These are phyloP conservation scores for Calcarius ornatus DNA, from an alignment of 2,113 vertebrate species.

Conservation along the genomic window DNA sequence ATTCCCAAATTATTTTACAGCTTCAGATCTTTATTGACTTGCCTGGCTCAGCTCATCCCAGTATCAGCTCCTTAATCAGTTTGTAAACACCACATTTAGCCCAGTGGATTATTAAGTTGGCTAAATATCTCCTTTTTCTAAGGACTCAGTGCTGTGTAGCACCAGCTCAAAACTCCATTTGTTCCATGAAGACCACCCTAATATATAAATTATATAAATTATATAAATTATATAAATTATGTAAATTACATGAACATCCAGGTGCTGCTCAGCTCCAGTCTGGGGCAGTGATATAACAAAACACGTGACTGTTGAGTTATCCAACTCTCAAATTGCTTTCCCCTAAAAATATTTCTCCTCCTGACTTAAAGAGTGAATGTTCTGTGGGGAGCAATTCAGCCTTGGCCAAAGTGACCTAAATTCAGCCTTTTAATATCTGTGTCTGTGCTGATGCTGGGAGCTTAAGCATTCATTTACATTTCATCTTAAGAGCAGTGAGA, in stretches of 20 bases:
- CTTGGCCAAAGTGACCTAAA: neutral
- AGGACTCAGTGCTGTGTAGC: neutral
- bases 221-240: too few species aligned
- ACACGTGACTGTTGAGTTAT: neutral
- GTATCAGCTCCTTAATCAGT: neutral
- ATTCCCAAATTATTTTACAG: neutral
- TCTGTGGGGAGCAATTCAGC: neutral
- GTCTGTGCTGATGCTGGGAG: neutral
- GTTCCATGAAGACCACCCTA: neutral
- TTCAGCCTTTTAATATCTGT: neutral
- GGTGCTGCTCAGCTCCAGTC: neutral
- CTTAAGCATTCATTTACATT: conserved; percentile 3
- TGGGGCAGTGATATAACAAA: neutral
- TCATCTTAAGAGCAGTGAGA: neutral
- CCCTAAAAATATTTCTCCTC: neutral
- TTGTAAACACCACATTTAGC: neutral
- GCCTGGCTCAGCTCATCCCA: neutral
- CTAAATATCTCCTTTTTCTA: neutral
- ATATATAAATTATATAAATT: neutral
- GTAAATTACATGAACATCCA: neutral
- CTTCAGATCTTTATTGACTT: neutral
- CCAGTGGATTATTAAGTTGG: neutral
- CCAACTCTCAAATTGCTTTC: neutral
- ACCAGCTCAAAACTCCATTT: neutral
- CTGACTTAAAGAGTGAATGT: neutral